These are phyloP conservation scores for Progne subis DNA, from an alignment of 2,113 vertebrate genomes.

Conservation along the genomic window DNA sequence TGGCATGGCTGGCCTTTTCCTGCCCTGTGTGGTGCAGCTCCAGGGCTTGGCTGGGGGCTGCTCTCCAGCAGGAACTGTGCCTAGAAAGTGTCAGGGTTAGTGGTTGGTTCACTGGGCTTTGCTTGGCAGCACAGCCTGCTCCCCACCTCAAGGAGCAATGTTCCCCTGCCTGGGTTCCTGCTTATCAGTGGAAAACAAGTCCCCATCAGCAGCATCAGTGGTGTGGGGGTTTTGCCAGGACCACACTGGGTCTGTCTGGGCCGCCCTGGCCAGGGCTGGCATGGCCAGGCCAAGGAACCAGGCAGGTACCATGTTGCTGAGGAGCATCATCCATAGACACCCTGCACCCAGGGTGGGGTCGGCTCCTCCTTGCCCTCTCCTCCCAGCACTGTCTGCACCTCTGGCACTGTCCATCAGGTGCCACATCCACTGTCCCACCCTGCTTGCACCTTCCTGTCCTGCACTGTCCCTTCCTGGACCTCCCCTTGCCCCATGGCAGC, in stretches of 20 bases:
- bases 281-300: accelerated
- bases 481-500: neutral
- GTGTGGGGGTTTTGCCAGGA: neutral
- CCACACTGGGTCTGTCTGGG: neutral
- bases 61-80: accelerated
- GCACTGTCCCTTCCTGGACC: neutral
- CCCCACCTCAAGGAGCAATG: neutral
- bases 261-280: neutral
- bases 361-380: neutral
- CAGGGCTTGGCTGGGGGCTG: neutral
- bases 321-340: neutral
- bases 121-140: neutral
- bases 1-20: neutral
- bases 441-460: neutral
- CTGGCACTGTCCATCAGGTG: neutral
- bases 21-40: neutral
- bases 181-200: neutral
- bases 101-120: accelerated
- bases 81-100: neutral
- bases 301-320: accelerated
- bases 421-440: accelerated
- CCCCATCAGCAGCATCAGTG: neutral
- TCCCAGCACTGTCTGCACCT: neutral
- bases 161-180: neutral
- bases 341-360: accelerated